A percentile compares a stretch with the other conserved stretches of the same genome.
phyloP scores from a whole-genome alignment of 2,888 invertebrate species.

The Trachelus troglodyta region DNA sequence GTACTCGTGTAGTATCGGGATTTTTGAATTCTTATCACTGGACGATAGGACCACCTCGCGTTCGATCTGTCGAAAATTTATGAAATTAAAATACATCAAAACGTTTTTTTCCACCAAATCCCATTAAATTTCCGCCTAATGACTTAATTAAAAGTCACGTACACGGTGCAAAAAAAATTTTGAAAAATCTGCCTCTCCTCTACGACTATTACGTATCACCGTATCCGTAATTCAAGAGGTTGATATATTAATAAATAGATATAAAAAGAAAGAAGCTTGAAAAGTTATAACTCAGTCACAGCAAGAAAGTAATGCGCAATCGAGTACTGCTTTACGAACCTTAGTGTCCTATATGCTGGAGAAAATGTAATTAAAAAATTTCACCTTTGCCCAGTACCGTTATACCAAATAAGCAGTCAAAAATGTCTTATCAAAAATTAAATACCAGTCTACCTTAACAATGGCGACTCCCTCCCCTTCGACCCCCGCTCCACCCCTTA shows the following conservation, averaged over 20 bases:
- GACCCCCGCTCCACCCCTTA: background rate
- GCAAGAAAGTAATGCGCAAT: background rate
- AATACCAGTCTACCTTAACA: background rate
- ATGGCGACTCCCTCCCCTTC: background rate
- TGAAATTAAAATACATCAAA: background rate
- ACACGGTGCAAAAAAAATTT: background rate
- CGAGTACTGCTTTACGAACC: background rate
- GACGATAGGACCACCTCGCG: slow-evolving; percentile 81
- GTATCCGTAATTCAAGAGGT: background rate
- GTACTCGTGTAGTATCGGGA: slow-evolving; percentile 81
- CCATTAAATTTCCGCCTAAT: background rate
- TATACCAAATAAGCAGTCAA: background rate
- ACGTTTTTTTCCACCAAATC: background rate
- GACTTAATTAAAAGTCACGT: background rate
- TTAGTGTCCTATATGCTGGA: background rate
- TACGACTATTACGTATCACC: background rate
- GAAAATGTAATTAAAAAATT: background rate
- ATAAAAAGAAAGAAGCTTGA: too few relatives aligned
- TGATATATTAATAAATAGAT: background rate
- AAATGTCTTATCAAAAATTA: background rate
- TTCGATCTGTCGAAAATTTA: slow-evolving; percentile 73
- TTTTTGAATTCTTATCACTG: slow-evolving; percentile 81
- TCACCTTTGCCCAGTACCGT: background rate
- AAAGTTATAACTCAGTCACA: background rate
- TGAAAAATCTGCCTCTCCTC: background rate